Evolutionary conservation across 2,113 vertebrate genomes (phyloP).

Genomic region (Taxidea taxus): DNA sequence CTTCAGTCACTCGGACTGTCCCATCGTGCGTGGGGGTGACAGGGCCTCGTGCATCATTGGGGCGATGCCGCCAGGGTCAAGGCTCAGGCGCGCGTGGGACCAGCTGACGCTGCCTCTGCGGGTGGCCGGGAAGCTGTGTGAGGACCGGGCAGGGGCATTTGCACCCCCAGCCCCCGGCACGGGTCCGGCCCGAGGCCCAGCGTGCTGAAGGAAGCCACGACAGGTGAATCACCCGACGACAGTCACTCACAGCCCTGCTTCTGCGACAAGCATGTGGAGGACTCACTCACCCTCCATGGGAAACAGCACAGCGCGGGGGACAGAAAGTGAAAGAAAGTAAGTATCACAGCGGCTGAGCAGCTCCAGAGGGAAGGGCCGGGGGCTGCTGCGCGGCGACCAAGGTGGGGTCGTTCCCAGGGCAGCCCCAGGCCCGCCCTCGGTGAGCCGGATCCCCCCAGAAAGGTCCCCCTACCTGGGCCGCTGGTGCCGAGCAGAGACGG

Average conservation of each 20-base stretch:
- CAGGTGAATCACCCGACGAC: background rate
- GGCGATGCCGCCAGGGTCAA: rapidly evolving
- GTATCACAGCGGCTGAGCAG: background rate
- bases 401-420: background rate
- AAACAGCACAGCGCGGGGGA: background rate
- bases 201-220: background rate
- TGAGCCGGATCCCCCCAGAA: background rate
- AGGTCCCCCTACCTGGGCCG: background rate
- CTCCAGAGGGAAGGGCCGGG: background rate
- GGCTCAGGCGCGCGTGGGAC: background rate
- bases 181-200: background rate
- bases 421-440: too few species aligned
- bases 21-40: rapidly evolving
- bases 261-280: rapidly evolving
- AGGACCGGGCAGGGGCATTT: rapidly evolving
- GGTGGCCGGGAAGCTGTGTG: background rate
- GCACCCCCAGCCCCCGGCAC: rapidly evolving
- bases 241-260: background rate
- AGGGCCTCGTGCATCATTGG: rapidly evolving
- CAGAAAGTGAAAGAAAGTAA: too few species aligned
- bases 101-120: rapidly evolving
- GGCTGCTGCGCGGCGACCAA: rapidly evolving
- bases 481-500: background rate
- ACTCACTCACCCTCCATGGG: background rate
- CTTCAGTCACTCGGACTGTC: background rate